phyloP scores from a whole-genome alignment of 2,888 invertebrate species.

The Cantharis nigra region DNA sequence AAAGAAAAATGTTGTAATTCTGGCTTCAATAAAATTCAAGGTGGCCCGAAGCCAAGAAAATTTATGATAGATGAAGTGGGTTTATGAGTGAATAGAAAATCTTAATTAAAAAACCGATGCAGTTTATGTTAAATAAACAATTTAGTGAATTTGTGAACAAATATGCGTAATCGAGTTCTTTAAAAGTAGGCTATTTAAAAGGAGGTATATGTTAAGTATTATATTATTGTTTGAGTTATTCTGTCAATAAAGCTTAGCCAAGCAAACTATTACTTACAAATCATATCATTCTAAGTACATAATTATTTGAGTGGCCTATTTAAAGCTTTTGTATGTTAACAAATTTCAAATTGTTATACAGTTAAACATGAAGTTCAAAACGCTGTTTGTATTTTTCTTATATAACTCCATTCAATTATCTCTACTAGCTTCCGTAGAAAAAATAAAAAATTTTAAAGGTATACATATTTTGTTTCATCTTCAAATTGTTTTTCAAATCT shows the following conservation, averaged over 20 bases:
- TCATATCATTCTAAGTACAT: constrained; percentile 16
- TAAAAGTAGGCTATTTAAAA: not conserved
- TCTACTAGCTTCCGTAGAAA: constrained; percentile 2
- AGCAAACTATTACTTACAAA: constrained; percentile 9
- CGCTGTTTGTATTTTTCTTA: not conserved
- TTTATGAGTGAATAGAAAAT: not conserved
- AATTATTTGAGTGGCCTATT: constrained; percentile 22
- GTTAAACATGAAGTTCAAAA: constrained; percentile 6
- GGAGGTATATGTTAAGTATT: constrained; percentile 27
- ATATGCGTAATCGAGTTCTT: not conserved
- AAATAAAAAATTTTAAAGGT: constrained; percentile 16
- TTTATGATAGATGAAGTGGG: no score
- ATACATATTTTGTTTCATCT: not conserved
- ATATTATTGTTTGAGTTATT: not conserved
- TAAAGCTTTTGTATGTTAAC: constrained; percentile 18
- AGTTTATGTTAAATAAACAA: not conserved
- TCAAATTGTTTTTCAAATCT: not conserved
- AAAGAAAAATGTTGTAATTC: no score
- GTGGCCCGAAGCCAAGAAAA: no score
- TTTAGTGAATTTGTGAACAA: not conserved
- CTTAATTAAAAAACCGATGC: not conserved
- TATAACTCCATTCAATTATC: not conserved
- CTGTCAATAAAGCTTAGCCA: not conserved
- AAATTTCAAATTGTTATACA: constrained; percentile 13
- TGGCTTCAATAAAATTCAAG: no score